Percentiles rank a stretch among this genome's conserved stretches.
phyloP scores from a whole-genome alignment of 2,113 vertebrate genomes.

The Cavia porcellus region DNA sequence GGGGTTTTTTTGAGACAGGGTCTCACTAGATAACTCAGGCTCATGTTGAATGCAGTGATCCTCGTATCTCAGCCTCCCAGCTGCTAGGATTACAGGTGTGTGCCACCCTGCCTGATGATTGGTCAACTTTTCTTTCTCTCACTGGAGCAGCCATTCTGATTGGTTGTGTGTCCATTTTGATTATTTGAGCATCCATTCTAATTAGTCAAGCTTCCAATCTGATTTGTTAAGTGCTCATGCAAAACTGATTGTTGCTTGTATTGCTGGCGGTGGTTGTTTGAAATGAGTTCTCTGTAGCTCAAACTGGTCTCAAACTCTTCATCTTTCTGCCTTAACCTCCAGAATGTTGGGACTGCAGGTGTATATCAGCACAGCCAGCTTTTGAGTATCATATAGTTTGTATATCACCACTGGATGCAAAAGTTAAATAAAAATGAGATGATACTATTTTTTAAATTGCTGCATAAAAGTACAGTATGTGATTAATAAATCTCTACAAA shows the following conservation, averaged over 20 bases:
- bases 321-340: background rate
- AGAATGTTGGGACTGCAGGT: background rate
- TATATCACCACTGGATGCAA: background rate
- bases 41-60: background rate
- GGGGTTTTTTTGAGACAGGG: background rate
- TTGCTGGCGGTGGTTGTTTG: background rate
- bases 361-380: background rate
- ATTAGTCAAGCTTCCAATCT: slow-evolving; percentile 21
- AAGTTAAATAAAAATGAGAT: slow-evolving; percentile 46
- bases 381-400: slow-evolving; percentile 4
- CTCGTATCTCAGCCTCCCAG: background rate
- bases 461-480: background rate
- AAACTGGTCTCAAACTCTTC: background rate
- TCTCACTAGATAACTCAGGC: background rate
- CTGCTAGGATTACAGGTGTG: background rate
- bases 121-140: slow-evolving; percentile 35
- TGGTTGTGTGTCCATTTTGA: slow-evolving; percentile 32
- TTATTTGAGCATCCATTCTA: slow-evolving; percentile 10
- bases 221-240: background rate
- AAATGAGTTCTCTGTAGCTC: background rate
- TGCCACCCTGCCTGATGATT: background rate
- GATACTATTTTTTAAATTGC: slow-evolving; percentile 16
- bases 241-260: background rate
- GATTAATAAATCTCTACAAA: slow-evolving; percentile 34
- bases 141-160: background rate